Evolutionary conservation across 35 echinoderm and acorn worm genomes (phyloP).

Genomic region (Acanthaster planci): DNA sequence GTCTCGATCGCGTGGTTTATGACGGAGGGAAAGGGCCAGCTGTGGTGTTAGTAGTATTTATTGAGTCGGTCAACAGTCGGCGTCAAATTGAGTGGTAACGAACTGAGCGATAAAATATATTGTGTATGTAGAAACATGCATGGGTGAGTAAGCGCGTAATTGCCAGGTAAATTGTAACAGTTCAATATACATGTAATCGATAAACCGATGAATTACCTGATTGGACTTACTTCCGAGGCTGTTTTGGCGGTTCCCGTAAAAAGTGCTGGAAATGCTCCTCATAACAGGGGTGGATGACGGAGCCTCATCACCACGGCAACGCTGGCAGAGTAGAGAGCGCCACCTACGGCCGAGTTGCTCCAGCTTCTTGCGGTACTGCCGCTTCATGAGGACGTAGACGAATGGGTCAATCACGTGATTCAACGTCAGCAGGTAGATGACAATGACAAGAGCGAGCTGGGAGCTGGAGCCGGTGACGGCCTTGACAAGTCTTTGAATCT

Average conservation of each 20-base stretch:
- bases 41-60: too few species aligned
- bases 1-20: too few species aligned
- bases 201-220: constrained; percentile 18
- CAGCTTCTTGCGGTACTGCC: constrained; percentile 20
- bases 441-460: constrained; percentile 10
- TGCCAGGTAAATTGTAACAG: too few species aligned
- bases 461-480: constrained; percentile 33
- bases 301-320: neutral
- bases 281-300: neutral
- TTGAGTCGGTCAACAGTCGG: too few species aligned
- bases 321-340: neutral
- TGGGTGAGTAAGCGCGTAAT: too few species aligned
- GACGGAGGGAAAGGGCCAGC: too few species aligned
- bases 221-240: constrained; percentile 8
- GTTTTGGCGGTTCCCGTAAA: neutral
- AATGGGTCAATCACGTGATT: constrained; percentile 73
- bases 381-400: constrained; percentile 68
- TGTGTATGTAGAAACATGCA: too few species aligned
- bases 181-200: neutral
- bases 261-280: neutral
- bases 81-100: too few species aligned
- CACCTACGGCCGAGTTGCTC: constrained; percentile 6
- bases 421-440: constrained; percentile 53
- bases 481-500: constrained; percentile 50
- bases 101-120: too few species aligned